Conservation (phyloP, 2,888 invertebrate genomes). For the Agonum fuliginosum region DNA sequence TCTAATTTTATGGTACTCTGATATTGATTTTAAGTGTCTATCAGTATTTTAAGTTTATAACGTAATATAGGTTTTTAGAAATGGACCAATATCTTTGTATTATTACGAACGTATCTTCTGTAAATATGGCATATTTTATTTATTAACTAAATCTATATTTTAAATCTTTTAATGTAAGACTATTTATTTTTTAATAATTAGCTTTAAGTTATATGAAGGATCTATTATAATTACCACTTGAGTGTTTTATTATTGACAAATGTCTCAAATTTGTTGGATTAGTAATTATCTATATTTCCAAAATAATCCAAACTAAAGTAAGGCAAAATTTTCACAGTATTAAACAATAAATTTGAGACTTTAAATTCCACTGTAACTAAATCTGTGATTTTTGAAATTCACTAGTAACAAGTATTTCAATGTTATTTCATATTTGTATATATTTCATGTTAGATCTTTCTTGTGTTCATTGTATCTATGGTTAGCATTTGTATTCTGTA, state of each 20-base stretch:
- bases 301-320: not conserved
- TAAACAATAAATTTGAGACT: constrained; percentile 56
- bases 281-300: constrained; percentile 1
- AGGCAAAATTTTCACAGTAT: constrained; percentile 38
- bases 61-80: constrained; percentile 9
- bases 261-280: constrained; percentile 51
- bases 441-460: constrained; percentile 39
- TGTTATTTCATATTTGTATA: constrained; percentile 56
- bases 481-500: not conserved
- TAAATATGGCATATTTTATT: constrained; percentile 16
- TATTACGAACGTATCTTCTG: not conserved
- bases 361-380: constrained; percentile 57
- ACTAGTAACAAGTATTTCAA: constrained; percentile 51
- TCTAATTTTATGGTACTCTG: constrained; percentile 23
- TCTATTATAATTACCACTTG: constrained; percentile 34
- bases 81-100: constrained; percentile 22
- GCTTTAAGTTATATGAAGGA: constrained; percentile 3
- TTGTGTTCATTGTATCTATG: constrained; percentile 33
- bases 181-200: not conserved
- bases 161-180: not conserved
- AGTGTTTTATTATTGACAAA: constrained; percentile 38
- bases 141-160: constrained; percentile 31
- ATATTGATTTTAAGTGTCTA: constrained; percentile 40
- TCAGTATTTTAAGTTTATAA: constrained; percentile 39
- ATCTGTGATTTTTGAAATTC: constrained; percentile 57